Evolutionary conservation across 1,140 invertebrate species (phyloP).

Genomic region (Mercenaria mercenaria): DNA sequence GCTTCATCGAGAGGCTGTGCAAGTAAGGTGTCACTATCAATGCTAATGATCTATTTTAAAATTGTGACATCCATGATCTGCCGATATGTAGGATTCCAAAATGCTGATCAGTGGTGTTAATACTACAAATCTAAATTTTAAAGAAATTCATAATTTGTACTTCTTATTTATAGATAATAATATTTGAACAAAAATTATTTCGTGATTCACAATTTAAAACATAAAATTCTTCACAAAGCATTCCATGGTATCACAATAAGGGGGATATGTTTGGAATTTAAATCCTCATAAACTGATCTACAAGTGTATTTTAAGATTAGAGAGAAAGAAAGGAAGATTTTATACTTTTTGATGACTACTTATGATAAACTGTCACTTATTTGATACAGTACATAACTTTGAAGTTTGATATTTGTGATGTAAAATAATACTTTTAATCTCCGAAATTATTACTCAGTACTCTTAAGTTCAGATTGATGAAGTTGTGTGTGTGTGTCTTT

Average conservation of each 20-base stretch:
- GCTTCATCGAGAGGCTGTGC: no score
- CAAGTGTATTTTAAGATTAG: slow-evolving; percentile 17
- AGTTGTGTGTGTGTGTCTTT: no score
- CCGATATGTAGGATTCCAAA: no score
- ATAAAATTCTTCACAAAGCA: not conserved
- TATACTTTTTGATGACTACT: slow-evolving; percentile 3
- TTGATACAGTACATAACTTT: not conserved
- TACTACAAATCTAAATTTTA: no score
- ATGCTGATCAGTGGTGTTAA: no score
- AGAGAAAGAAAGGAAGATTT: slow-evolving; percentile 16
- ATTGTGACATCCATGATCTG: no score
- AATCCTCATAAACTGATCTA: not conserved
- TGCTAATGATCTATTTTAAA: no score
- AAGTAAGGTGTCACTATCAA: no score
- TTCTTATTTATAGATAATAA: no score
- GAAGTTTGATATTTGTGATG: not conserved
- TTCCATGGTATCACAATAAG: not conserved
- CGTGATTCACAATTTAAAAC: not conserved
- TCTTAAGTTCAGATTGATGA: not conserved
- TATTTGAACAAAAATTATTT: no score
- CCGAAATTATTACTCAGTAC: not conserved
- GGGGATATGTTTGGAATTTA: slow-evolving; percentile 14
- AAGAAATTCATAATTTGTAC: no score
- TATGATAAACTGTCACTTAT: slow-evolving; percentile 25
- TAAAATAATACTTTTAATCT: slow-evolving; percentile 7